Conservation (phyloP, 2,797 vertebrate genomes). For the Poecilia picta region DNA sequence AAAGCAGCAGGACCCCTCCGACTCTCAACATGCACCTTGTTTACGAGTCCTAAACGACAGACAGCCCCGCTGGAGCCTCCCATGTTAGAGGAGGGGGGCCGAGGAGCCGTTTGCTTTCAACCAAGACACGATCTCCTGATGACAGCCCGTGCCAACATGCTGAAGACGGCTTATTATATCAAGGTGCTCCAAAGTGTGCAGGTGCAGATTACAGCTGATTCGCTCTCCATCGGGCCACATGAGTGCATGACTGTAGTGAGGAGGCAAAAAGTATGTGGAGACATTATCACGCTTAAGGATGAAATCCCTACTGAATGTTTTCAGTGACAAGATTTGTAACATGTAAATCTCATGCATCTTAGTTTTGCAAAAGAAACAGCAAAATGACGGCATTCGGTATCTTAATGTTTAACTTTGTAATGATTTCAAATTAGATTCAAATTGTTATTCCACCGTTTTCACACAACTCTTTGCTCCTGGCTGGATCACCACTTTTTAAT, state of each 20-base stretch:
- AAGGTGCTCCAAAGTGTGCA: conserved; percentile 19
- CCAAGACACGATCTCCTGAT: conserved; percentile 29
- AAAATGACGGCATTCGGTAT: background rate
- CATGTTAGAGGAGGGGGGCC: conserved; percentile 44
- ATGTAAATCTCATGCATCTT: background rate
- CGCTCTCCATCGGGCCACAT: conserved; percentile 32
- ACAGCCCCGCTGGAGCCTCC: conserved; percentile 44
- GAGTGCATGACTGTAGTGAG: conserved; percentile 5
- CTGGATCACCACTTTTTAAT: too few relatives aligned
- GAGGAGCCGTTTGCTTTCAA: conserved; percentile 39
- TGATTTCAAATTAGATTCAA: too few relatives aligned
- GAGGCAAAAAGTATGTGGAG: conserved; percentile 10
- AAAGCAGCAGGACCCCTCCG: conserved; percentile 69
- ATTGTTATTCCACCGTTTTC: too few relatives aligned
- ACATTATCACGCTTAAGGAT: conserved; percentile 12
- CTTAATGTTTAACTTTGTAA: too few relatives aligned
- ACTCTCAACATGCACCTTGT: conserved; percentile 65
- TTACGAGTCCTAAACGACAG: conserved; percentile 66
- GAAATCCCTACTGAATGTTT: conserved; percentile 25
- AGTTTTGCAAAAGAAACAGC: background rate
- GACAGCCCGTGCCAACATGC: conserved; percentile 37
- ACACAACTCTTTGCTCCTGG: too few relatives aligned
- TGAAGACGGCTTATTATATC: conserved; percentile 42
- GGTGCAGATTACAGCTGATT: conserved; percentile 44
- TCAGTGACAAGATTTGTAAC: conserved; percentile 11